Evolutionary conservation across 1,140 invertebrate species (phyloP), one percentile per base, ranked within the genome.

Genomic region (Drosophila triauraria): DNA sequence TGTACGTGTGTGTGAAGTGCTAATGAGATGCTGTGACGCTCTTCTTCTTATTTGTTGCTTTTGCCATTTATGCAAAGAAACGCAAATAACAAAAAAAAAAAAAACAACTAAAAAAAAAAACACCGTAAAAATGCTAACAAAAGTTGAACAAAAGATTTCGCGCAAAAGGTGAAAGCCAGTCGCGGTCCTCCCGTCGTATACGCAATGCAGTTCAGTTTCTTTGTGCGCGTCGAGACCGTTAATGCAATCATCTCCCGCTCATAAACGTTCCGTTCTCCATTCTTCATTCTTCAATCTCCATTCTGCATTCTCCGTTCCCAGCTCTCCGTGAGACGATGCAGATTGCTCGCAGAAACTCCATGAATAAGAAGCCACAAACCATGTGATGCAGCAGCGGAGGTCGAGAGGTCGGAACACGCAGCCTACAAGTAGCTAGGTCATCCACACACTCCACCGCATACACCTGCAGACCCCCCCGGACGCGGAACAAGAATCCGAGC

Each of bases 41-140:
- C 75, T 68, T 77, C 77, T 74, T 67, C 71, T 72, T 83, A 65
- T 67, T 87, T 87, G 80, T 87, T 84, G 84, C 85, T 87, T 75
- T 87, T 88, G 80, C 84, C 84, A 84, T 90, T 87, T 87, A 90
- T 90, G 85, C 84, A 80, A 83, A 87, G 65, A 65, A 51, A 82
- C 79, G 83, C 77, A 82, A 80, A 83, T 63, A 57, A 30, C 6
- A 23, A 44, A 27, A 20, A 38, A 40, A 35, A 12, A 32, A 38
- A 40, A 35, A 12, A 32, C 1, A 8, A 35, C 0, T 17, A 7
- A 54, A 54, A 54, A 54, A 54, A 51, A 54, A 40, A 40, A 8
- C 9, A 56, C 20, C 53, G n/a, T 17, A 53, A 69, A 53, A 53
- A 27, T 69, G 38, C 61, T 70, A 23, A 56, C 53, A 56, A 56